Base-by-base conservation (phyloP, 2,113 vertebrate species). In the Oriolus oriolus region DNA sequence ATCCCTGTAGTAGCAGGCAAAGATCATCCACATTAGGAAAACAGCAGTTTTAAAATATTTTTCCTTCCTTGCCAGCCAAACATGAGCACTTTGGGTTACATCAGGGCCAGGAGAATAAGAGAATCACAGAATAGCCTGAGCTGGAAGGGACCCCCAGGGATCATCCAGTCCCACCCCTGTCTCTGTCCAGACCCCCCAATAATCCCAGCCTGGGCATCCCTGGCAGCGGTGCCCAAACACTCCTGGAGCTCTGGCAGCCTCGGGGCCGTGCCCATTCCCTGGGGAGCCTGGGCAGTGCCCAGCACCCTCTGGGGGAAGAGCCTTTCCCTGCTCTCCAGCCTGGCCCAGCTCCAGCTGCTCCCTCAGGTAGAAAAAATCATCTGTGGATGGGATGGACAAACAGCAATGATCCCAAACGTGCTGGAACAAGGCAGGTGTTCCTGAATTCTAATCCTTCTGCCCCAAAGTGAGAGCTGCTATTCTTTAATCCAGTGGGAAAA, bases 111-210 rank as follows among this genome's bases (percentile, higher is more conserved):
- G 8, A 52, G 33, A 69, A 45, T 6, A 5, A 45, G 31, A 68
- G 22, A 69, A 78, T 20, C 54, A 7, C 10, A 2, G 33, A 77
- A 45, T 33, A 1, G 7, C 22, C 63, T 27, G 27, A 52, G 37
- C 0, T 2, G 44, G 68, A 0, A 66, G 2, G 6, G 11, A 59
- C 9, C 11, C 37, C 0, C 31, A 50, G 35, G 45, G 83, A 50
- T 1, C 8, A 4, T 1, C 44, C 30, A 49, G n/a, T 8, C 3
- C 76, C 31, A 23, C 0, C 5, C 66, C 45, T 44, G 39, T 5
- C 39, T 41, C 59, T 49, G 70, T 60, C 12, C 59, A 47, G 69
- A 2, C 6, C 2, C 57, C 50, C 33, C 50, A 28, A 0, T 16
- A 75, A 30, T 1, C 24, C 35, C 70, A 41, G 0, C 83, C 83